Conservation (phyloP, 2,797 vertebrate genomes). For the Hippoglossus hippoglossus region DNA sequence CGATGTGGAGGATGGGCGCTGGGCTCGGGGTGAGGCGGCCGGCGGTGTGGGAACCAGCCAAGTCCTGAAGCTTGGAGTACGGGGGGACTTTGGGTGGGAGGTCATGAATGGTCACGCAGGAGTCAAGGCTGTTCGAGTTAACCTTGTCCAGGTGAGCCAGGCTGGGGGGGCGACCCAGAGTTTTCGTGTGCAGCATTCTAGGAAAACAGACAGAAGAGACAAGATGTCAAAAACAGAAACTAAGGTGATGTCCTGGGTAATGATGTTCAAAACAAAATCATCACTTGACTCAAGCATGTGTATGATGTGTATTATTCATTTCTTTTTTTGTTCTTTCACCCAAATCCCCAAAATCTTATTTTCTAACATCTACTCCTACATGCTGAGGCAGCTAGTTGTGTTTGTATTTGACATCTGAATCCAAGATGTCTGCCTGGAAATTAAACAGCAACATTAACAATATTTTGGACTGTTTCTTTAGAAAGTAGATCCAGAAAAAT, state of each 20-base stretch:
- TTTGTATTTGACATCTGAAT: neutral
- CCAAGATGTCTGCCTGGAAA: constrained; percentile 4
- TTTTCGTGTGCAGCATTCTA: constrained; percentile 90
- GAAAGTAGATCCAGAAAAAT: constrained; percentile 1
- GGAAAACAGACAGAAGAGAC: constrained; percentile 16
- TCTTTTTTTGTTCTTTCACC: neutral
- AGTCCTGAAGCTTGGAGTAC: constrained; percentile 90
- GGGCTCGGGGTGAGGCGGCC: constrained; percentile 95
- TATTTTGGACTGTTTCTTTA: neutral
- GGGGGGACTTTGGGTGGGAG: constrained; percentile 87
- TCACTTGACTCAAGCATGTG: neutral
- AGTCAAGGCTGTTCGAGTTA: constrained; percentile 96
- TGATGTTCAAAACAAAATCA: neutral
- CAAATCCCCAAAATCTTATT: constrained; percentile 4
- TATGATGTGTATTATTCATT: neutral
- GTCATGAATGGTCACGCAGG: constrained; percentile 87
- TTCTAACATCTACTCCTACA: neutral
- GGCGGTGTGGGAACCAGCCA: constrained; percentile 74
- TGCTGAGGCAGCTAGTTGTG: neutral
- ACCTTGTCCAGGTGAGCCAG: constrained; percentile 95
- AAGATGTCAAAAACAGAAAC: constrained; percentile 12
- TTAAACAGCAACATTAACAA: neutral
- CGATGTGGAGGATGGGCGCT: constrained; percentile 95
- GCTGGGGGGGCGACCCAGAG: constrained; percentile 91
- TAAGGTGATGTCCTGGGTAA: neutral